These are phyloP conservation scores for Drosophila melanosoma DNA, from an alignment of 2,888 invertebrate genomes.

Conservation along the genomic window DNA sequence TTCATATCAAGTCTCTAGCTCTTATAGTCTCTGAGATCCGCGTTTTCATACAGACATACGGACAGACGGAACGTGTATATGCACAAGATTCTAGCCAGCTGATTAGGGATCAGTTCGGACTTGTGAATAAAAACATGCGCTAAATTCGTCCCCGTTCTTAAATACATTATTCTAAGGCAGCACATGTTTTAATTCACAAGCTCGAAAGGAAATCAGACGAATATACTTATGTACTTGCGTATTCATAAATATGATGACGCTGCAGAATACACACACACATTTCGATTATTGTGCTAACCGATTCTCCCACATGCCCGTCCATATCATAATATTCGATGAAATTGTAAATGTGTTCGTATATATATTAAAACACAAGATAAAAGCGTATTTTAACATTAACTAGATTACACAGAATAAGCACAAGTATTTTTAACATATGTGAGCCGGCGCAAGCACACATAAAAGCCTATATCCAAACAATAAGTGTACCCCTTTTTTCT, in stretches of 20 bases:
- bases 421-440: neutral
- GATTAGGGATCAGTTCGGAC: too few relatives aligned
- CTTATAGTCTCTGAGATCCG: too few relatives aligned
- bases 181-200: too few relatives aligned
- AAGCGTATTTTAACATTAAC: neutral
- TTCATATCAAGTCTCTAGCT: too few relatives aligned
- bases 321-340: neutral
- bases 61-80: too few relatives aligned
- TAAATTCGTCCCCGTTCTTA: too few relatives aligned
- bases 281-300: neutral
- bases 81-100: too few relatives aligned
- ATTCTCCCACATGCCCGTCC: neutral
- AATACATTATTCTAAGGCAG: too few relatives aligned
- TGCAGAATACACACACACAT: neutral
- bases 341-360: neutral
- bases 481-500: neutral
- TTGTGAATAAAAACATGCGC: too few relatives aligned
- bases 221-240: neutral
- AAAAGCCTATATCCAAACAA: neutral
- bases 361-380: neutral
- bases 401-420: neutral
- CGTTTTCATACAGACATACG: too few relatives aligned
- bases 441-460: neutral
- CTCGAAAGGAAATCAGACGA: neutral
- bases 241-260: neutral